Base-by-base conservation (phyloP, 2,797 vertebrate genomes). In the Clarias platycephalus region DNA sequence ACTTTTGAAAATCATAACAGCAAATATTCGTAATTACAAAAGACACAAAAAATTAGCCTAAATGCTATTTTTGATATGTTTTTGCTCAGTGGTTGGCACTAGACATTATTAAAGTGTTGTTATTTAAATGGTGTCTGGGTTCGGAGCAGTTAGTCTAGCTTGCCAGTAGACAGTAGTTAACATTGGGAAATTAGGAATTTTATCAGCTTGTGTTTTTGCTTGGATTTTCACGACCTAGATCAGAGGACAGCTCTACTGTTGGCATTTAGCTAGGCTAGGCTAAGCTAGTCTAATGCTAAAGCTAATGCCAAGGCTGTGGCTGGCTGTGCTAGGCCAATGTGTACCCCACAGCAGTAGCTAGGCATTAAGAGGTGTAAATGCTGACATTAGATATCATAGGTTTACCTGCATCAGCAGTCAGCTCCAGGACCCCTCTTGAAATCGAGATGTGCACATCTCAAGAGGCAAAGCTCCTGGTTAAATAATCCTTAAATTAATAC, bases 401-500 rank as follows among this genome's bases (percentile, higher is more conserved):
- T 89, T 92, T 92, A 92, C 91, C 91, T 92, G 90, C 88, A 82
- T 85, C 87, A 83, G 90, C 86, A 89, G 90, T 90, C 91, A 88
- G 90, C 90, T 91, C 89, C 90, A 90, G 86, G 89, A 91, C 86
- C 88, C 90, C 88, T 89, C 92, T 89, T 91, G 88, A 91, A 93
- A 92, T 87, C 88, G 90, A 91, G 88, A 92, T 88, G 90, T 89
- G 92, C 91, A 90, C 93, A 93, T 91, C 92, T 92, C 90, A 90
- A 83, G 90, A 92, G 92, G 91, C 89, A 92, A 91, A 92, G 85
- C 86, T 88, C 88, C 88, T 83, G 83, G 84, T 92, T 91, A 91
- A 91, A 93, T 92, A 93, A 94, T 93, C 91, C 91, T 88, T 85
- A 91, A 91, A 91, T 90, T 91, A 92, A 92, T 91, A 90, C 91